Base-by-base conservation (phyloP, 1,140 invertebrate genomes). In the roundworm (Caenorhabditis elegans) region DNA sequence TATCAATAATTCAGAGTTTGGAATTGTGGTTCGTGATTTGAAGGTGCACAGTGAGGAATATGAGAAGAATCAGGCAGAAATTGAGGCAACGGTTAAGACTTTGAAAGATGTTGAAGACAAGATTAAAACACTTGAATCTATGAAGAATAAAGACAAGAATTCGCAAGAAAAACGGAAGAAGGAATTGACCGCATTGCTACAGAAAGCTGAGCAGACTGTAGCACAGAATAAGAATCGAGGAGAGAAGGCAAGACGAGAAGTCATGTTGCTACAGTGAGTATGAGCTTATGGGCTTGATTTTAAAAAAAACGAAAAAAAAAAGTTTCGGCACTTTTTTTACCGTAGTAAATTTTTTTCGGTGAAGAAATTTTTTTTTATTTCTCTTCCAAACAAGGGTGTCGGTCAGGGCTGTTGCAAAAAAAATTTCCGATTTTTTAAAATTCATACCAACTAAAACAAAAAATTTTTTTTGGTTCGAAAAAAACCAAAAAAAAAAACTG, bases 121-220 rank as follows among this genome's bases (percentile, higher is more conserved):
- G 47, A 43, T 84, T 22, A 55, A 65, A 24, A 28, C 60, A 19
- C 39, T 76, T 26, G 75, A 77, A 39, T 28, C 24, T 10, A 48
- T 70, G 13, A 84, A 78, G 22, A 79, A 79, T 24, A 60, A 78
- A 17, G 49, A 76, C 19, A 60, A 49, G 15, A 70, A 75, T 22
- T 22, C 36, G 13, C 43, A 79, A 46, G 28, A 43, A 31, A 48
- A 75, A 34, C 10, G 19, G 24, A 55, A 79, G 15, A 75, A 22
- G 26, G 47, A 70, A 22, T 3, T 70, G 5, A 10, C 34, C 1
- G 6, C 34, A 19, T 3, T 17, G n/a, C 60, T 70, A 3, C 34
- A 39, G 22, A n/a, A 70, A 31, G n/a, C 26, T n/a, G 60, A 70
- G 22, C 5, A 31, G 22, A 5, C 2, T 1, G 34, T 34, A 19